Evolutionary conservation across 2,888 invertebrate species (phyloP).

Genomic region (Macrosiphum euphorbiae): DNA sequence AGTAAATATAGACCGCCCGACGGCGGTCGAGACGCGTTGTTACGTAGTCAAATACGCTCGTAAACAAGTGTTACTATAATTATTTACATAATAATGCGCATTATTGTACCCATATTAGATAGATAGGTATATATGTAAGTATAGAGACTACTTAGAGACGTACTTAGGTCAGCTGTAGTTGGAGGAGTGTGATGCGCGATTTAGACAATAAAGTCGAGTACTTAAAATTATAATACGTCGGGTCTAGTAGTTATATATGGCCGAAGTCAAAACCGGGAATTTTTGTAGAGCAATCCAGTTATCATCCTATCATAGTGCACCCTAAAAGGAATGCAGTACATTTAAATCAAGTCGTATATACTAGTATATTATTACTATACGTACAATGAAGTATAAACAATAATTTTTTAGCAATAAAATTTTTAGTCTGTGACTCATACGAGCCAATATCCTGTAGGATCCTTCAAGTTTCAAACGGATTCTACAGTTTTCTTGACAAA

Average conservation of each 20-base stretch:
- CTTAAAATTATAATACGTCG: not conserved
- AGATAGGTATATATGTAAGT: not conserved
- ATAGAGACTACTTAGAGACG: too few species aligned
- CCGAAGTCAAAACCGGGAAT: not conserved
- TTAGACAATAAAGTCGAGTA: too few species aligned
- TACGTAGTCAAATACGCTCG: not conserved
- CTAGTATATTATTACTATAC: too few species aligned
- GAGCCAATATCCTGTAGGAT: not conserved
- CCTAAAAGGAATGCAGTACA: too few species aligned
- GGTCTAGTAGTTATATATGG: not conserved
- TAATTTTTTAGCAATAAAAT: not conserved
- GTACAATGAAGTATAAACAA: not conserved
- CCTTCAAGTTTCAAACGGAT: too few species aligned
- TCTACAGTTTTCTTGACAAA: not conserved
- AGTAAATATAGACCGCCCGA: not conserved
- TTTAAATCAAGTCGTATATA: too few species aligned
- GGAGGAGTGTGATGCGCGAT: not conserved
- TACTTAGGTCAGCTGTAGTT: not conserved
- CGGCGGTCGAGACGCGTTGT: not conserved
- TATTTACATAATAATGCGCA: not conserved
- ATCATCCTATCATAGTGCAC: too few species aligned
- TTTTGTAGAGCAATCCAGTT: too few species aligned
- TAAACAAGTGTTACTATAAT: too few species aligned
- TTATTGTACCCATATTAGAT: not conserved
- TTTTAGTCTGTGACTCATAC: not conserved